Evolutionary conservation across 2,888 invertebrate species (phyloP).

Genomic region (Apamea sordens): DNA sequence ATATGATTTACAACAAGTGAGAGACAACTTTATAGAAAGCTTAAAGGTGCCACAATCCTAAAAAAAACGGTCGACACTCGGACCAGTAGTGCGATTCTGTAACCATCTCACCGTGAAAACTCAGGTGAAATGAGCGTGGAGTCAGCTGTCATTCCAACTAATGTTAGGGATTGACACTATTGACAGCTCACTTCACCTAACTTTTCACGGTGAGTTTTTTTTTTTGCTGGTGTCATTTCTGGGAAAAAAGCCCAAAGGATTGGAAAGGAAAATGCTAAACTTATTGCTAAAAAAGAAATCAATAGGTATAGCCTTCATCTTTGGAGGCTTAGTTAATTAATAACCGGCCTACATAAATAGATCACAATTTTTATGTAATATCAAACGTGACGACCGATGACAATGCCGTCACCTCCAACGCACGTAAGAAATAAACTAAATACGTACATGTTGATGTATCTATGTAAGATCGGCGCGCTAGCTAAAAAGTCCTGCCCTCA

Average conservation of each 20-base stretch:
- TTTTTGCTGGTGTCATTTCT: not conserved
- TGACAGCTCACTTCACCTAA: too few species aligned
- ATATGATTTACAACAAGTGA: too few species aligned
- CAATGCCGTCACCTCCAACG: constrained; percentile 1
- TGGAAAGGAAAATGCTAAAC: not conserved
- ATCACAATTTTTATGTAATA: constrained; percentile 37
- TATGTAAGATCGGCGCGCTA: constrained; percentile 41
- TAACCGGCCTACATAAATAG: constrained; percentile 11
- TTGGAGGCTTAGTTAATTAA: not conserved
- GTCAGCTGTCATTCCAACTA: too few species aligned
- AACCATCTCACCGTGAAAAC: too few species aligned
- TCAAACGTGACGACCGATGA: constrained; percentile 19
- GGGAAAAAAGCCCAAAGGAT: not conserved
- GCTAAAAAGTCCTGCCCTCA: constrained; percentile 56
- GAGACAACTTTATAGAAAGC: too few species aligned
- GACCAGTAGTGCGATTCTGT: too few species aligned
- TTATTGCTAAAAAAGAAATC: constrained; percentile 1
- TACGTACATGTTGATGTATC: constrained; percentile 10
- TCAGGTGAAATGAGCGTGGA: too few species aligned
- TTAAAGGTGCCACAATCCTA: too few species aligned
- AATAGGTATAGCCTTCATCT: not conserved
- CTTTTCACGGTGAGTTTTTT: too few species aligned
- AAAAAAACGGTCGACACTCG: not conserved
- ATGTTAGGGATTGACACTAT: too few species aligned
- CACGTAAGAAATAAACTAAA: constrained; percentile 39